Percentiles rank a stretch among this genome's conserved stretches.
phyloP scores from a whole-genome alignment of 2,888 invertebrate genomes.

The Callyntrura sp. region DNA sequence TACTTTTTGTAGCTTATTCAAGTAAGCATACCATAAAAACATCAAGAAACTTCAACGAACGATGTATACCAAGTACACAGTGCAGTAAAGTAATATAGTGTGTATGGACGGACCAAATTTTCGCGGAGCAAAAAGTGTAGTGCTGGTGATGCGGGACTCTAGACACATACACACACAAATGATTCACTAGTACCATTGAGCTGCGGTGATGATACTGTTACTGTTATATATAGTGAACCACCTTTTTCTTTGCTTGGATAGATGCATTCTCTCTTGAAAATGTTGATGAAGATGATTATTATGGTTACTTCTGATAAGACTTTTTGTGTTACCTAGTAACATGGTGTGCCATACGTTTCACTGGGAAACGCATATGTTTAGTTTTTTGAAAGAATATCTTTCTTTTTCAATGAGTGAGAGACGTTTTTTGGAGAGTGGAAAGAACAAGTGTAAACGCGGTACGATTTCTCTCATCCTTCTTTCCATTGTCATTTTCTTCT shows the following conservation, averaged over 20 bases:
- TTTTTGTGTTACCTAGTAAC: no score
- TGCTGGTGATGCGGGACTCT: no score
- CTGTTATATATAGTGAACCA: constrained; percentile 31
- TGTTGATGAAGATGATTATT: constrained; percentile 63
- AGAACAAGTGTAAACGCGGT: constrained; percentile 54
- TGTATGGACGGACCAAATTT: constrained; percentile 10
- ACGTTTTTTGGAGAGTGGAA: neutral
- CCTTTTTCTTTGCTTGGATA: constrained; percentile 44
- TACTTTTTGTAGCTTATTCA: constrained; percentile 5
- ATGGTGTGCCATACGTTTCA: neutral
- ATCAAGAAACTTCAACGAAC: no score
- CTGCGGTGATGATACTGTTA: neutral
- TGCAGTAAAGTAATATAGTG: neutral
- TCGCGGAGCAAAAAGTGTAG: no score
- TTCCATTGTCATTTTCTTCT: constrained; percentile 44
- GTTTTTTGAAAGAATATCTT: no score
- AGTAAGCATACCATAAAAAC: constrained; percentile 37
- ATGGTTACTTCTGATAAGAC: constrained; percentile 61
- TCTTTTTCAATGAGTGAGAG: no score
- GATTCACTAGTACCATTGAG: no score
- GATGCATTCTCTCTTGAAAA: constrained; percentile 45
- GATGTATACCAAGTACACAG: no score
- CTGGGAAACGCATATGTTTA: neutral
- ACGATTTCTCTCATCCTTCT: constrained; percentile 44
- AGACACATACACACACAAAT: no score